Evolutionary conservation across 2,888 invertebrate genomes (phyloP), one percentile per base, ranked within the genome.

Genomic region (Autographa pulchrina): DNA sequence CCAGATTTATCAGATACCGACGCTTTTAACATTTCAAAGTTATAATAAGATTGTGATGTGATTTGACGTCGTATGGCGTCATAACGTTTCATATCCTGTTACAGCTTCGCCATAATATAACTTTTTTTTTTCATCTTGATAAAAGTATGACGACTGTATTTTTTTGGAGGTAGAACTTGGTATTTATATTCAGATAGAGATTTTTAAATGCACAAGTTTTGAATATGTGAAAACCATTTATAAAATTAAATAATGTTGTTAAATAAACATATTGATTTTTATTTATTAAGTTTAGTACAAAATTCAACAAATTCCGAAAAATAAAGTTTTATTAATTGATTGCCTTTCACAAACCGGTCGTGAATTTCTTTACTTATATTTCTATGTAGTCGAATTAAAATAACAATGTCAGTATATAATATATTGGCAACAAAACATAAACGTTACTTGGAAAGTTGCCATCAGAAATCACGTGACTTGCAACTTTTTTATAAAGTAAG

Each of bases 61-160:
- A 63, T 63, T 77, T 70, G 78, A 77, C 77, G 54, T 81, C 60
- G 72, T 20, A 20, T 73, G 69, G 52, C 61, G 63, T 38, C 43
- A 62, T 77, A 77, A 81, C 77, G 20, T 2, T 67, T 77, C 69
- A 81, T 81, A 81, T 78, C 77, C 78, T 80, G 77, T n/a, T 25
- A 69, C 38, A 56, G 67, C 77, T 72, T 61, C 25, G 48, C 63
- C 13, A 25, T 25, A 61, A 31, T 73, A 77, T 65, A 68, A 76
- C 66, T 72, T 80, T 76, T 14, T 62, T 14, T 62, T 35, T 35
- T 52, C 18, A 32, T 25, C 20, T 43, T 25, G 18, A 32, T 59
- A 2, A 7, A 56, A 25, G 20, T 13, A 11, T 20, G 9, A 25
- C 14, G 7, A n/a, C n/a, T 7, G 14, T 48, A 4, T 48, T 48